Evolutionary conservation across 2,113 vertebrate species (phyloP), one percentile per base, ranked within the genome.

Genomic region (Entelurus aequoreus): DNA sequence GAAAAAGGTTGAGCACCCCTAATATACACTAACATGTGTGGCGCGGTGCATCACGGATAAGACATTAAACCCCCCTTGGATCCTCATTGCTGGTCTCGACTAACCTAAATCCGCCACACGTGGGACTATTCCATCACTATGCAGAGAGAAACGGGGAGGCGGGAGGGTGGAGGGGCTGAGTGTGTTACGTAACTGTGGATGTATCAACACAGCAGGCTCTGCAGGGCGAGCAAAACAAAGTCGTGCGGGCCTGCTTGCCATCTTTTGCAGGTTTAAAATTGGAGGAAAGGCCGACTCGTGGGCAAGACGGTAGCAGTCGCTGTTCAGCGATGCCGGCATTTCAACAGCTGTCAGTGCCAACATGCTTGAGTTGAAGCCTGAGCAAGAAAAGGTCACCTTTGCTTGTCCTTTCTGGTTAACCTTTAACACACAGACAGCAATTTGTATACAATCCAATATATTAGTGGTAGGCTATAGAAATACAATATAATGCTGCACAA

Each of bases 101-200:
- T 48, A 62, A 63, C 44, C 40, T 68, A 67, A 60, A 79, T 63
- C 62, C 71, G 48, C 59, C 56, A 14, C 35, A 58, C 54, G 51
- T 42, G 44, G 44, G 47, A 16, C 8, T 57, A 46, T 10, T 10
- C 42, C 28, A 37, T 68, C 48, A 59, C 3, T 40, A 63, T 42
- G 58, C 13, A 9, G 68, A 12, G 48, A 37, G 46, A 10, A 37
- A 1, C 42, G 37, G 66, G 53, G 59, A 54, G 63, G 62, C n/a
- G 54, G 56, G n/a, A 16, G 48, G 49, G 47, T 52, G 54, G 19
- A 19, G 46, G 51, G 69, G 59, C 63, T 6, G 59, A 78, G 79
- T 51, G 46, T 40, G 74, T 88, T 89, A 89, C 51, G 48, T 71
- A 86, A 86, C 70, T 36, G 5, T 28, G 66, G 69, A 54, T 16